phyloP scores from a whole-genome alignment of 2,797 vertebrate genomes.

The Typhlichthys subterraneus region DNA sequence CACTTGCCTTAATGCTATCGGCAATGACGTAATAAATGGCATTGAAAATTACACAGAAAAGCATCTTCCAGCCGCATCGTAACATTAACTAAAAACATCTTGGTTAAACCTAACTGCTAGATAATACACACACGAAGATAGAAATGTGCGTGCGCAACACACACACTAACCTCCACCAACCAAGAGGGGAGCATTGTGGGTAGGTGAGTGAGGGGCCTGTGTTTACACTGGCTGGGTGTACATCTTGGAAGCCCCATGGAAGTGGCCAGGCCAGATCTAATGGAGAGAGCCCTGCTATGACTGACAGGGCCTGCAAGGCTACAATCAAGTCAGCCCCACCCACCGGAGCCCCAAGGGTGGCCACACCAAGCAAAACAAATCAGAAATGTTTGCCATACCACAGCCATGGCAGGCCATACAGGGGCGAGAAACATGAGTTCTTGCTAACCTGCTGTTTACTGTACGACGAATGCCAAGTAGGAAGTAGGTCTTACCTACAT shows the following conservation, averaged over 20 bases:
- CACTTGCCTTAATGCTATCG: too few relatives aligned
- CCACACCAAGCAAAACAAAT: slow-evolving; percentile 54
- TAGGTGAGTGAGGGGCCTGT: slow-evolving; percentile 44
- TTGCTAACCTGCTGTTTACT: slow-evolving; percentile 22
- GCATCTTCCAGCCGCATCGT: too few relatives aligned
- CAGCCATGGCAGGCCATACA: slow-evolving; percentile 11
- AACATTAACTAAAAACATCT: too few relatives aligned
- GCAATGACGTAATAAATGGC: too few relatives aligned
- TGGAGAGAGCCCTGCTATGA: slow-evolving; percentile 45
- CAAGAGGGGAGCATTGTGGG: background rate
- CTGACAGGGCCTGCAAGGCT: slow-evolving; percentile 45
- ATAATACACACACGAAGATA: background rate
- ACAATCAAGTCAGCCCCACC: slow-evolving; percentile 38
- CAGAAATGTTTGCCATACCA: slow-evolving; percentile 45
- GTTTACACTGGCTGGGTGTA: slow-evolving; percentile 57
- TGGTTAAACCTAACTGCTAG: too few relatives aligned
- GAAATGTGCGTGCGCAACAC: background rate
- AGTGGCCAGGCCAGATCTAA: slow-evolving; percentile 50
- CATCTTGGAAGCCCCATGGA: slow-evolving; percentile 44
- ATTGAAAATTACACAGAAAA: too few relatives aligned
- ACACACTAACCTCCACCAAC: slow-evolving; percentile 1
- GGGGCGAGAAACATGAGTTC: slow-evolving; percentile 15
- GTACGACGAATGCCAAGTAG: slow-evolving; percentile 29
- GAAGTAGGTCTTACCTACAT: slow-evolving; percentile 47
- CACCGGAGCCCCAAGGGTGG: slow-evolving; percentile 25